Evolutionary conservation across 1,140 invertebrate species (phyloP), one percentile per base, ranked within the genome.

Genomic region (Brachionus plicatilis): DNA sequence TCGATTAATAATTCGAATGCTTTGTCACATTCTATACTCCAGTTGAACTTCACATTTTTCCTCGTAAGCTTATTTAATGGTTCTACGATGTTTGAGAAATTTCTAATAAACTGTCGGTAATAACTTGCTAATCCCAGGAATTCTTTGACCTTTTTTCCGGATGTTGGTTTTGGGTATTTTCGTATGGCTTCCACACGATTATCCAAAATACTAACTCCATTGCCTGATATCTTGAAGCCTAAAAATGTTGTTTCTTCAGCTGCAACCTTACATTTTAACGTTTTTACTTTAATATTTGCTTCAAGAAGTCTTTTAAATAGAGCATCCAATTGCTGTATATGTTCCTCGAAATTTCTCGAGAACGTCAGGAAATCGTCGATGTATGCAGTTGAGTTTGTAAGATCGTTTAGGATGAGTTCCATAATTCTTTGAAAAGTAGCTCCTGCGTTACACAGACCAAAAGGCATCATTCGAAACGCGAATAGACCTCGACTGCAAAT

Each of bases 351-450:
- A 80, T 68, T 82, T 43, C n/a, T 27, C 12, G 84, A 66, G 20
- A 27, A 66, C 6, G 66, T 45, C 20, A 83, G 14, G 12, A 79
- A 56, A 20, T 79, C 76, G 33, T 79, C 76, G 8, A 56, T 79
- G 37, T 79, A 79, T 12, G 33, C 47, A 29, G 47, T 56, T 24
- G 47, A 56, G 45, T 65, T 43, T 53, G 27, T 53, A 6, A 79
- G 24, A 12, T n/a, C 45, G 9, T 47, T 53, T 53, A 79, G 17
- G 17, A 82, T 27, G 11, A 17, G 41, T 85, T 91, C 87, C 72
- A 92, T 91, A 11, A 90, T 88, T 11, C 91, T 80, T 86, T 91
- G 90, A 85, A 92, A 92, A 17, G 88, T 87, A 12, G 88, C 85
- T 12, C 88, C 87, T 27, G 88, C 87, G 85, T 90, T 90, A 29